phyloP scores from a whole-genome alignment of 2,113 vertebrate species.

The Mormyrus lacerda region DNA sequence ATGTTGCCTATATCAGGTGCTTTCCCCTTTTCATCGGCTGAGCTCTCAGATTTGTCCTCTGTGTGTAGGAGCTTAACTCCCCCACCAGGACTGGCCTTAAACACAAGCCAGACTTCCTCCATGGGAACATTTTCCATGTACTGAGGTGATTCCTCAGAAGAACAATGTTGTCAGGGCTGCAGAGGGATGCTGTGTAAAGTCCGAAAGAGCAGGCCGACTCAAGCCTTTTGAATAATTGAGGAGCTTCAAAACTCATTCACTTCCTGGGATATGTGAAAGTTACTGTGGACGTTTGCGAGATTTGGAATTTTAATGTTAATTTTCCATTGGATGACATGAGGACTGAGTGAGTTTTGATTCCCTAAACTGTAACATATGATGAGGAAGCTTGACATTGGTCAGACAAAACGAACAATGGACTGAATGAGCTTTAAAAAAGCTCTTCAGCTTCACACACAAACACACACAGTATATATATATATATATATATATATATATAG shows the following conservation, averaged over 20 bases:
- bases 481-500: too few relatives aligned
- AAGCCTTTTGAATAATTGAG: not conserved
- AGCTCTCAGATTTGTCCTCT: not conserved
- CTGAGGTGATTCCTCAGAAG: not conserved
- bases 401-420: too few relatives aligned
- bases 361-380: not conserved
- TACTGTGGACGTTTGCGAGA: not conserved
- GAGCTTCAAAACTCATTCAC: not conserved
- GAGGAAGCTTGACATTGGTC: too few relatives aligned
- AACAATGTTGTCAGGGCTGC: not conserved
- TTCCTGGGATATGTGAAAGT: not conserved
- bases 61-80: not conserved
- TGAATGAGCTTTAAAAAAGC: not conserved
- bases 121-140: not conserved
- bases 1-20: not conserved
- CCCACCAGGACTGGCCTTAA: not conserved
- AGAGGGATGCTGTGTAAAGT: not conserved
- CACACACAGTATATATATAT: too few relatives aligned
- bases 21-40: not conserved
- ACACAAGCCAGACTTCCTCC: not conserved
- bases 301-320: not conserved
- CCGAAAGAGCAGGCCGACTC: not conserved
- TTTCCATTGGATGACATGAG: not conserved
- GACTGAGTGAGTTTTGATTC: not conserved
- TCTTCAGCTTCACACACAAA: not conserved